Conservation (phyloP, 2,113 vertebrate genomes). For the Mandrillus leucophaeus region DNA sequence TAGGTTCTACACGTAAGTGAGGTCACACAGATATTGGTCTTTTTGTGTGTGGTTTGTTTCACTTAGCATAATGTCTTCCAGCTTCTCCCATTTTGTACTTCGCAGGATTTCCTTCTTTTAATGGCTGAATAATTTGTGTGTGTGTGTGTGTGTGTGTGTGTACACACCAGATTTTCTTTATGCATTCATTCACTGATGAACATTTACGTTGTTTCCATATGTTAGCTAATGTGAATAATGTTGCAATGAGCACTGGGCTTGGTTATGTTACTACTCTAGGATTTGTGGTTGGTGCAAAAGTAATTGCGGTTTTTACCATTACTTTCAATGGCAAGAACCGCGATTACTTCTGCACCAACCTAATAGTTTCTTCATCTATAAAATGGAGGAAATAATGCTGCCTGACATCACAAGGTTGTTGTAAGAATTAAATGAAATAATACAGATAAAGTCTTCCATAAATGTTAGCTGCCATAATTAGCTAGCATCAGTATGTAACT, state of each 20-base stretch:
- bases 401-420: background rate
- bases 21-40: background rate
- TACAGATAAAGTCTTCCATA: background rate
- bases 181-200: background rate
- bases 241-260: background rate
- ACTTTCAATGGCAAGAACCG: too few relatives aligned
- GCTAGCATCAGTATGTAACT: background rate
- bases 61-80: background rate
- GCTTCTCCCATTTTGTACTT: background rate
- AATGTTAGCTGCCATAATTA: constrained; percentile 9
- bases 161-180: background rate
- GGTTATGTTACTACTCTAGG: background rate
- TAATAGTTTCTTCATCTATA: background rate
- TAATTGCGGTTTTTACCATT: too few relatives aligned
- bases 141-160: too few relatives aligned
- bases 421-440: background rate
- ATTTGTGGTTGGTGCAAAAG: background rate
- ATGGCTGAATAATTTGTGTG: background rate
- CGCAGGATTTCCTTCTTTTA: too few relatives aligned
- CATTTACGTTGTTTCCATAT: background rate
- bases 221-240: background rate
- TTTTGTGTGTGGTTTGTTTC: background rate
- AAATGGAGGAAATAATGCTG: background rate
- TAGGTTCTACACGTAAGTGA: background rate
- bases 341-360: too few relatives aligned